A percentile compares a stretch with the other conserved stretches of the same genome.
Conservation (phyloP, 1,140 invertebrate species). For the Drosophila repletoides region DNA sequence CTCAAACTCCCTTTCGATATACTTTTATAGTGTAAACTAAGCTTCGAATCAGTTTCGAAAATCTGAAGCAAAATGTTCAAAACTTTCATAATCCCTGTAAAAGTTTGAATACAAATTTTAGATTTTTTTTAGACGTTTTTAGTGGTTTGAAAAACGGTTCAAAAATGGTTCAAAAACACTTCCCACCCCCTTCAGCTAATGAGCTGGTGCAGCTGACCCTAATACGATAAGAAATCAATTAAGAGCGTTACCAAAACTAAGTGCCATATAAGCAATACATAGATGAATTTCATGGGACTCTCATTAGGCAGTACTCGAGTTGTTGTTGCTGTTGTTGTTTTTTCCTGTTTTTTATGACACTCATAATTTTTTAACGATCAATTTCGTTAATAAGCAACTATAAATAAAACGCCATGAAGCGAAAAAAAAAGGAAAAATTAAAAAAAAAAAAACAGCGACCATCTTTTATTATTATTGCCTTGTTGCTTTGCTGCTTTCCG, state of each 20-base stretch:
- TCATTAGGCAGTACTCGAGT: constrained; percentile 55
- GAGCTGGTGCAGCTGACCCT: constrained; percentile 14
- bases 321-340: no score
- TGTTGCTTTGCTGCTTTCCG: background rate
- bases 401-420: constrained; percentile 43
- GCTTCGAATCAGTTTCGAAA: no score
- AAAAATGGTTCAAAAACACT: background rate
- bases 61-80: no score
- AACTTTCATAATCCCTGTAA: no score
- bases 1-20: no score
- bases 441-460: constrained; percentile 11
- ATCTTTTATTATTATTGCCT: constrained; percentile 36
- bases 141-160: no score
- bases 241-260: constrained; percentile 48
- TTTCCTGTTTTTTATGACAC: constrained; percentile 52
- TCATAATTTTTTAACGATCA: constrained; percentile 65
- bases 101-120: no score
- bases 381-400: constrained; percentile 71
- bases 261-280: constrained; percentile 29
- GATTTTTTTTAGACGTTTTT: no score
- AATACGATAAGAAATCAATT: constrained; percentile 66
- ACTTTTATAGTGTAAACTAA: no score
- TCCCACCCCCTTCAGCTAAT: background rate
- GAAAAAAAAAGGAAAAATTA: constrained; percentile 9
- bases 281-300: constrained; percentile 31